Percentiles rank a stretch among this genome's conserved stretches.
phyloP scores from a whole-genome alignment of 2,797 vertebrate genomes.

The Peromyscus attwateri region DNA sequence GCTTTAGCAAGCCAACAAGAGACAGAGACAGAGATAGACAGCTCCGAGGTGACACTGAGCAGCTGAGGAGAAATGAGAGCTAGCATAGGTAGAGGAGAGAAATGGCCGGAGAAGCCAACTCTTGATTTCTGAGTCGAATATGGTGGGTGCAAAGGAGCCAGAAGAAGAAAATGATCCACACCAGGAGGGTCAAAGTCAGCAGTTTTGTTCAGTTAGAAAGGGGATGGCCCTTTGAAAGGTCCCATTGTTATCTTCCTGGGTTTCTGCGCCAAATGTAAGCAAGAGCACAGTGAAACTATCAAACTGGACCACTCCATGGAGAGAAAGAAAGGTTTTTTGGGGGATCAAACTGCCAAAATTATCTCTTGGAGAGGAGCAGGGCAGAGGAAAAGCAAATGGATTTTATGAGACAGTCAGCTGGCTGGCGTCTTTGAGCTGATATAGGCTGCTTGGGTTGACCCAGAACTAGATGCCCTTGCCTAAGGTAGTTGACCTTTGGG shows the following conservation, averaged over 20 bases:
- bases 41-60: neutral
- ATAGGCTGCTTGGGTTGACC: neutral
- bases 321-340: neutral
- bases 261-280: neutral
- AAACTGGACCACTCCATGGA: neutral
- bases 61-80: neutral
- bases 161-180: neutral
- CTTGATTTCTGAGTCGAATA: neutral
- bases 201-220: neutral
- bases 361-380: neutral
- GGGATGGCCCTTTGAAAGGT: neutral
- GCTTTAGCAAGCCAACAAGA: neutral
- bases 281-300: neutral
- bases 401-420: neutral
- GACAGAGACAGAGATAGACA: neutral
- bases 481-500: neutral
- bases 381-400: neutral
- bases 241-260: neutral
- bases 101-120: neutral
- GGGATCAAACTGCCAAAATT: neutral
- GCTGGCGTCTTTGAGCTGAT: neutral
- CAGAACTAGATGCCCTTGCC: neutral
- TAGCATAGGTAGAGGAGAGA: neutral
- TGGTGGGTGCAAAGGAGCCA: neutral
- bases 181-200: neutral